Evolutionary conservation across 1,140 invertebrate genomes (phyloP).

Genomic region (Drosophila nigrodunni): DNA sequence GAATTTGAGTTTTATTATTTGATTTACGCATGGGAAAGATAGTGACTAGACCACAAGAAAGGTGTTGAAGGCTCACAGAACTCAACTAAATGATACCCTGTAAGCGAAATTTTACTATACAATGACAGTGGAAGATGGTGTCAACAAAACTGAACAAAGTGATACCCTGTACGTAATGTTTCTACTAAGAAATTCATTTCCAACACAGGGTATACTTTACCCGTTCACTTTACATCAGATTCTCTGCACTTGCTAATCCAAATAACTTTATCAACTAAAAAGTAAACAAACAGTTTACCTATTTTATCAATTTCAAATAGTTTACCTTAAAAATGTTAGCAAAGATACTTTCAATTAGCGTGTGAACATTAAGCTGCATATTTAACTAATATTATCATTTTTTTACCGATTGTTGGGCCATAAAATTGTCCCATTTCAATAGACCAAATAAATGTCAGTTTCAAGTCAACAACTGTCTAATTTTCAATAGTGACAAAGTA

Average conservation of each 20-base stretch:
- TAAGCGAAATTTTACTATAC: background rate
- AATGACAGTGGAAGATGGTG: too few relatives aligned
- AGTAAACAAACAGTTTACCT: background rate
- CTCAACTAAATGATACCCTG: background rate
- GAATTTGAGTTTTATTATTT: conserved; percentile 64
- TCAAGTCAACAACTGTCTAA: conserved; percentile 42
- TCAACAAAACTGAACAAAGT: too few relatives aligned
- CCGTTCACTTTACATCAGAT: background rate
- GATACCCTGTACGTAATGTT: too few relatives aligned
- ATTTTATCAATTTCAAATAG: conserved; percentile 1
- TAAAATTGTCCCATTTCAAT: conserved; percentile 51
- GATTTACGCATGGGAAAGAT: conserved; percentile 56
- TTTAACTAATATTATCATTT: conserved; percentile 29
- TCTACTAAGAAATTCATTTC: too few relatives aligned
- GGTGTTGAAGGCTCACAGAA: background rate
- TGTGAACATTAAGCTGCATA: conserved; percentile 29
- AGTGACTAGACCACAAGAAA: background rate
- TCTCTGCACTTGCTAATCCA: background rate
- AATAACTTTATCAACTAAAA: conserved; percentile 1
- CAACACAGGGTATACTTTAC: background rate
- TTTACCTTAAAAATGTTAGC: background rate
- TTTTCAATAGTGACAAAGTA: conserved; percentile 52
- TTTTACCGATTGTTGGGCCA: conserved; percentile 30
- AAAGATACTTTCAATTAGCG: conserved; percentile 23
- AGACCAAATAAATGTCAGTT: conserved; percentile 59